These are phyloP conservation scores for Leptodactylus fuscus DNA, from an alignment of 2,113 vertebrate species.

Conservation along the genomic window DNA sequence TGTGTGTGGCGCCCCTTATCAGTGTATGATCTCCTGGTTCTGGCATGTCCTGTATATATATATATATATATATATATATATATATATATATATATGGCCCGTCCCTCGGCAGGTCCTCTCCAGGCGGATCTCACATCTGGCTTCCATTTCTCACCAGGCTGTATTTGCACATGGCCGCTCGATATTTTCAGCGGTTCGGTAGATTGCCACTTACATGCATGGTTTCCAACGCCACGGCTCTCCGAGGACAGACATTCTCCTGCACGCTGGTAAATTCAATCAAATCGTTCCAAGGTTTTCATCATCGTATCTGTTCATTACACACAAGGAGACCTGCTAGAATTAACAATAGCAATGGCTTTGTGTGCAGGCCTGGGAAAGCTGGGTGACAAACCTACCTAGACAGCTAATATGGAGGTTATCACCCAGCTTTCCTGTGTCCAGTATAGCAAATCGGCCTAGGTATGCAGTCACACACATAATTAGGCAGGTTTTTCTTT, in stretches of 20 bases:
- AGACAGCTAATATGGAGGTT: too few relatives aligned
- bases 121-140: too few relatives aligned
- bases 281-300: background rate
- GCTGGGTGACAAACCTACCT: background rate
- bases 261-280: background rate
- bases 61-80: too few relatives aligned
- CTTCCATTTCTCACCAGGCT: too few relatives aligned
- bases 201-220: background rate
- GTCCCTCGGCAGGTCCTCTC: too few relatives aligned
- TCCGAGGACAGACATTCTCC: background rate
- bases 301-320: background rate
- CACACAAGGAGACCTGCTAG: background rate
- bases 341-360: background rate
- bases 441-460: too few relatives aligned
- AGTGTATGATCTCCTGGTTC: too few relatives aligned
- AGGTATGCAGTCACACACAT: too few relatives aligned
- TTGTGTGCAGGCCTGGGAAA: background rate
- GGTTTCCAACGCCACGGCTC: background rate
- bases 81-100: too few relatives aligned
- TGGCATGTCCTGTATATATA: too few relatives aligned
- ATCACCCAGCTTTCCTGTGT: too few relatives aligned
- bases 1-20: too few relatives aligned
- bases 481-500: background rate
- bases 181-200: background rate
- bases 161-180: background rate